These are phyloP conservation scores for Melanotaenia parkinsoni DNA, from an alignment of 2,797 vertebrate species.

Conservation along the genomic window DNA sequence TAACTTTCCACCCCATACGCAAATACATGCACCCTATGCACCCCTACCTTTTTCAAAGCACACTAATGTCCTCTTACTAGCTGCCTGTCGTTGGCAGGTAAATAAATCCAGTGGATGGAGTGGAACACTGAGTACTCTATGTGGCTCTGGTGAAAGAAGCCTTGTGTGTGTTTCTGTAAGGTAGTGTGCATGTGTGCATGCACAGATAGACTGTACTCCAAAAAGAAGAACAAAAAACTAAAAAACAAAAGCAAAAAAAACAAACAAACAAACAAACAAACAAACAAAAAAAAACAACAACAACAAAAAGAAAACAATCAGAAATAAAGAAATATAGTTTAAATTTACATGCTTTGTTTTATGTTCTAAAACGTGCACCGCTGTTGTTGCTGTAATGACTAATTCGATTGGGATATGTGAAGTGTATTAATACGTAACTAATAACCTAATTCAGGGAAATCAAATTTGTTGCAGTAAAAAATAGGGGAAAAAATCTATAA, in stretches of 20 bases:
- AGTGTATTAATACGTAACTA: background rate
- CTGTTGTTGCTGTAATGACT: background rate
- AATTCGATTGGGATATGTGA: background rate
- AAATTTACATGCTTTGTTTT: constrained; percentile 1
- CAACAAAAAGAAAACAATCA: background rate
- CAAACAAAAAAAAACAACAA: background rate
- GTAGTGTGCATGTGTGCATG: constrained; percentile 30
- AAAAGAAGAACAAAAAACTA: background rate
- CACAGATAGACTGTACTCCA: constrained; percentile 21
- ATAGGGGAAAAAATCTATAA: background rate
- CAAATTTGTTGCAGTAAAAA: background rate
- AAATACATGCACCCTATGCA: constrained; percentile 33
- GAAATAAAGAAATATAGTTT: constrained; percentile 2
- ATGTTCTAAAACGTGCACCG: background rate
- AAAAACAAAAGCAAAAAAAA: constrained; percentile 7
- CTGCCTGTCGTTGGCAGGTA: constrained; percentile 63
- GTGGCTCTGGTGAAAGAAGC: constrained; percentile 66
- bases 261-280: constrained; percentile 8
- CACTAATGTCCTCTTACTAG: constrained; percentile 59
- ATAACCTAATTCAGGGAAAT: background rate
- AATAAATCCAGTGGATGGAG: constrained; percentile 74
- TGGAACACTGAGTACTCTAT: constrained; percentile 76
- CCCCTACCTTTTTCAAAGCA: constrained; percentile 38
- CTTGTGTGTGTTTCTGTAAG: constrained; percentile 63
- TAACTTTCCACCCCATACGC: constrained; percentile 31